A percentile compares a stretch with the other conserved stretches of the same genome.
These are phyloP conservation scores for Graptemys geographica DNA, from an alignment of 2,797 vertebrate genomes.

Conservation along the genomic window DNA sequence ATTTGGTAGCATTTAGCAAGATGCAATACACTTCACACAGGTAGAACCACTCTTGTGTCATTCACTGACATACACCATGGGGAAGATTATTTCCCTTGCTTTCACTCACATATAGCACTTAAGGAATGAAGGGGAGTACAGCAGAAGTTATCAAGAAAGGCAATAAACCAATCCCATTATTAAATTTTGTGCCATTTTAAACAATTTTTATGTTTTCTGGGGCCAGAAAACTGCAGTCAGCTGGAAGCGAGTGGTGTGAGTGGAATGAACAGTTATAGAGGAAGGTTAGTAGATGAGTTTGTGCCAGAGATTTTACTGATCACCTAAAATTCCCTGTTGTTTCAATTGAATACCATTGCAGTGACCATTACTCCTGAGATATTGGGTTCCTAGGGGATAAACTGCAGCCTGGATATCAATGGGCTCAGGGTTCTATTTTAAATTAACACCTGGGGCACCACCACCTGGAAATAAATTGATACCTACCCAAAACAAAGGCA, in stretches of 20 bases:
- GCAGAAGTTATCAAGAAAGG: neutral
- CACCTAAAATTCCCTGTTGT: neutral
- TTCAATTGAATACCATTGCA: neutral
- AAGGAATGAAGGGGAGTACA: neutral
- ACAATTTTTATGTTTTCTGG: neutral
- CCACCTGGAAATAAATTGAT: neutral
- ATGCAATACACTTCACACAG: neutral
- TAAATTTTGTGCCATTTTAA: neutral
- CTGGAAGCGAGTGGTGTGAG: neutral
- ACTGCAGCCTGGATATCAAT: neutral
- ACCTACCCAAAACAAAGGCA: neutral
- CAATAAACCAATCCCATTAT: neutral
- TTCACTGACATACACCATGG: neutral
- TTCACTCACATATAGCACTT: neutral
- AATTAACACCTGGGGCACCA: neutral
- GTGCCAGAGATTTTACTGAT: neutral
- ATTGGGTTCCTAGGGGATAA: neutral
- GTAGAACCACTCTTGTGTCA: neutral
- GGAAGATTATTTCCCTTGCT: neutral
- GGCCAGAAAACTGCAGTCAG: neutral
- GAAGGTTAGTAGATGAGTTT: neutral
- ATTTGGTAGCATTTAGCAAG: neutral
- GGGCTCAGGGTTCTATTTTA: neutral
- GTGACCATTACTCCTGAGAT: neutral
- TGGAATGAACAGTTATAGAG: neutral